A percentile compares a stretch with the other conserved stretches of the same genome.
Conservation (phyloP, 30 jellyfish, hydroid and myxozoan genomes). For the Aurelia aurita region DNA sequence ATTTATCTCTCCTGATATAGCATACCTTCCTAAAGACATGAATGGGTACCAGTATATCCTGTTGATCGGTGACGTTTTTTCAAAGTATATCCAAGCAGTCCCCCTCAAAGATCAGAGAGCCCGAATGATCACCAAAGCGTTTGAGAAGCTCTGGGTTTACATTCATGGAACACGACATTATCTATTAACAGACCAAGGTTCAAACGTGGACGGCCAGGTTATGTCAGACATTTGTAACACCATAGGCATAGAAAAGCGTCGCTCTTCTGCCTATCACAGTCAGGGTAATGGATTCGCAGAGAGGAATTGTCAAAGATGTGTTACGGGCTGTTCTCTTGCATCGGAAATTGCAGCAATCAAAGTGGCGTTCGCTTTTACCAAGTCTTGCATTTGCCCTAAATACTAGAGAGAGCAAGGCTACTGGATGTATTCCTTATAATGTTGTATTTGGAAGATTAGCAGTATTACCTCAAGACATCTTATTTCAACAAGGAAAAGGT, state of each 20-base stretch:
- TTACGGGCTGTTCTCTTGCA: no score
- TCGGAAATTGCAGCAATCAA: no score
- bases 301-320: no score
- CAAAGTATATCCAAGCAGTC: slow-evolving; percentile 22
- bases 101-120: slow-evolving; percentile 34
- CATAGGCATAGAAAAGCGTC: slow-evolving; percentile 7
- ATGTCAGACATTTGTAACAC: slow-evolving; percentile 29
- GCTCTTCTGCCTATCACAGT: slow-evolving; percentile 47
- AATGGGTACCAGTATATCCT: slow-evolving; percentile 38
- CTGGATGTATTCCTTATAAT: no score
- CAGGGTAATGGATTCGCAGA: no score
- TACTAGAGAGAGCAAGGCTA: no score
- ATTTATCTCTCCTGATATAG: slow-evolving; percentile 21
- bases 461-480: no score
- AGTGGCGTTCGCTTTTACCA: no score
- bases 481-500: no score
- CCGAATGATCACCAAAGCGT: slow-evolving; percentile 13
- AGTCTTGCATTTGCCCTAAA: no score
- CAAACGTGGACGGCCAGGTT: slow-evolving; percentile 6
- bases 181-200: no score
- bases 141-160: background rate
- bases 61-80: slow-evolving; percentile 36
- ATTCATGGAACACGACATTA: background rate
- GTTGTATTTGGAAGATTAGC: no score
- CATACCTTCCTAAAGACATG: slow-evolving; percentile 15